Percentiles rank a stretch among this genome's conserved stretches.
These are phyloP conservation scores for Stigmatopora argus DNA, from an alignment of 2,113 vertebrate species.

Conservation along the genomic window DNA sequence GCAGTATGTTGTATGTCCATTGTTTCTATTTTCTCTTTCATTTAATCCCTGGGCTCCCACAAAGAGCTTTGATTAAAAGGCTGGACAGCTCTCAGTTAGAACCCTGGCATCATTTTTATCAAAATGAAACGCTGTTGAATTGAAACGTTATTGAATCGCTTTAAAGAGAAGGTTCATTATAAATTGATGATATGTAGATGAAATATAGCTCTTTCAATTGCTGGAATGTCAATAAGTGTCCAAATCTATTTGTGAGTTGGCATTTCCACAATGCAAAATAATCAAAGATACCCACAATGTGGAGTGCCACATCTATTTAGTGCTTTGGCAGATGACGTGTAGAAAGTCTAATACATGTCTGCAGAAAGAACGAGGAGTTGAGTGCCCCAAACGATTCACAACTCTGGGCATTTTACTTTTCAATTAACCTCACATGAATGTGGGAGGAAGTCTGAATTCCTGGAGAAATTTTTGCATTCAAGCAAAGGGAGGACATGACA, in stretches of 20 bases:
- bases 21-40: constrained; percentile 44
- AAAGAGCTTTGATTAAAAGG: constrained; percentile 44
- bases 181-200: constrained; percentile 25
- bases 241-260: constrained; percentile 26
- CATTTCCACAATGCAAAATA: neutral
- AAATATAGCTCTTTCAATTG: constrained; percentile 31
- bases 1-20: constrained; percentile 21
- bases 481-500: neutral
- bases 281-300: neutral
- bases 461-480: neutral
- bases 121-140: constrained; percentile 39
- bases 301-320: constrained; percentile 3
- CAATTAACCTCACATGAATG: neutral
- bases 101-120: constrained; percentile 30
- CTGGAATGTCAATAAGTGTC: constrained; percentile 19
- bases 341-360: neutral
- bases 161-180: constrained; percentile 21
- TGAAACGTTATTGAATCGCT: constrained; percentile 25
- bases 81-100: constrained; percentile 46
- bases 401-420: neutral
- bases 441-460: neutral
- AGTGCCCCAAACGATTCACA: neutral
- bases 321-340: neutral
- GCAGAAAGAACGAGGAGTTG: neutral
- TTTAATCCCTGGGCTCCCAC: constrained; percentile 39